Conservation (phyloP, 2,797 vertebrate genomes). For the Cheirogaleus major region DNA sequence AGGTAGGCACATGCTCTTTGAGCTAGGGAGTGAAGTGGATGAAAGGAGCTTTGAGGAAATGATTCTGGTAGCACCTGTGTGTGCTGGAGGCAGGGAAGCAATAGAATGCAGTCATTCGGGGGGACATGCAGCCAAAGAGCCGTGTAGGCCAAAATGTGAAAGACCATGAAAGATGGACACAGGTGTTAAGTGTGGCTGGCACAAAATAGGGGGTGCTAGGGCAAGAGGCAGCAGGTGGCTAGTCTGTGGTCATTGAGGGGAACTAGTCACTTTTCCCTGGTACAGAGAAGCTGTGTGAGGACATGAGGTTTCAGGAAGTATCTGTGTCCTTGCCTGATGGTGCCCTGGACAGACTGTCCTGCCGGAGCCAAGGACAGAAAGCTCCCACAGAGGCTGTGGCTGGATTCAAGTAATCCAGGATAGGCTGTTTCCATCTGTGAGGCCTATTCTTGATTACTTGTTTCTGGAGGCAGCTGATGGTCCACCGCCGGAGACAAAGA, state of each 20-base stretch:
- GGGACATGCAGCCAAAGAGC: background rate
- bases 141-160: background rate
- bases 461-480: constrained; percentile 91
- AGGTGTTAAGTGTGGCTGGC: background rate
- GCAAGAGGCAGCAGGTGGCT: background rate
- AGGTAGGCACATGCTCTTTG: accelerated
- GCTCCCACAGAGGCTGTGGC: constrained; percentile 85
- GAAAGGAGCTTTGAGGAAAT: background rate
- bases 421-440: constrained; percentile 95
- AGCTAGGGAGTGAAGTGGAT: background rate
- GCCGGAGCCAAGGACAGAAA: constrained; percentile 2
- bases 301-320: background rate
- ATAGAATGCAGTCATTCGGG: accelerated
- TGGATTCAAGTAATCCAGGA: constrained; percentile 99
- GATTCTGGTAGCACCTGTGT: background rate
- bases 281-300: background rate
- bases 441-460: constrained; percentile 99
- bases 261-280: background rate
- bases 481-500: background rate
- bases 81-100: background rate
- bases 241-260: background rate
- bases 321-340: background rate
- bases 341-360: background rate
- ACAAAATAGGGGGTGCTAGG: too few species aligned
- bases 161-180: background rate